Conservation (phyloP, 2,888 invertebrate species). For the Leptothorax acervorum region DNA sequence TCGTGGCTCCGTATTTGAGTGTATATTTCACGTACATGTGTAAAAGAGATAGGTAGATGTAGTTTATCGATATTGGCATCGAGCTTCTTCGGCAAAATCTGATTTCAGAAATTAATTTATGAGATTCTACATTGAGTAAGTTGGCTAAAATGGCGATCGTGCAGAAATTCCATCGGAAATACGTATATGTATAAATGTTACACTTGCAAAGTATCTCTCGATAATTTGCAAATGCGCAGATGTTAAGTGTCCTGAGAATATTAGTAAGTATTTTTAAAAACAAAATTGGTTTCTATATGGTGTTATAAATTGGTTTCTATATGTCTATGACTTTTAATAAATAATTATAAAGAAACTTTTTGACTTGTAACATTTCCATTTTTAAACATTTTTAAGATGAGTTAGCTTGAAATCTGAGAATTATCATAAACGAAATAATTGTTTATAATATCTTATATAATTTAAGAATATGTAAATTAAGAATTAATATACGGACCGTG, state of each 20-base stretch:
- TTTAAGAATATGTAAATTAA: neutral
- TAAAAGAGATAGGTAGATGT: conserved; percentile 53
- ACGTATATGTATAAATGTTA: neutral
- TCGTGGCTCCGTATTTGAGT: conserved; percentile 16
- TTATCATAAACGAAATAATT: neutral
- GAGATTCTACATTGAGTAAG: conserved; percentile 58
- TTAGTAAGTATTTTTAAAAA: neutral
- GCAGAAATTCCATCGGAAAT: conserved; percentile 27
- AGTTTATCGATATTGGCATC: conserved; percentile 76
- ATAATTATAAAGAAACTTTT: neutral
- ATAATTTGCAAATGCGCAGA: neutral
- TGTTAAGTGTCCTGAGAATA: neutral
- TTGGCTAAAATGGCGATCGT: conserved; percentile 22
- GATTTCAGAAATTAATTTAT: conserved; percentile 77
- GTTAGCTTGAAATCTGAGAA: neutral
- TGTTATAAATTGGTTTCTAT: neutral
- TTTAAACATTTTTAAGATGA: neutral
- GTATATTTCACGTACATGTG: neutral
- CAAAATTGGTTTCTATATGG: neutral
- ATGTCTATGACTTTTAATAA: neutral
- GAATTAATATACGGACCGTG: neutral
- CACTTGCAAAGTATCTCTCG: neutral
- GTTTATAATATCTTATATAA: neutral
- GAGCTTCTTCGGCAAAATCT: conserved; percentile 73
- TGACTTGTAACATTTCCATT: neutral